Evolutionary conservation across 1,140 invertebrate species (phyloP).

Genomic region (Euwallacea fornicatus): DNA sequence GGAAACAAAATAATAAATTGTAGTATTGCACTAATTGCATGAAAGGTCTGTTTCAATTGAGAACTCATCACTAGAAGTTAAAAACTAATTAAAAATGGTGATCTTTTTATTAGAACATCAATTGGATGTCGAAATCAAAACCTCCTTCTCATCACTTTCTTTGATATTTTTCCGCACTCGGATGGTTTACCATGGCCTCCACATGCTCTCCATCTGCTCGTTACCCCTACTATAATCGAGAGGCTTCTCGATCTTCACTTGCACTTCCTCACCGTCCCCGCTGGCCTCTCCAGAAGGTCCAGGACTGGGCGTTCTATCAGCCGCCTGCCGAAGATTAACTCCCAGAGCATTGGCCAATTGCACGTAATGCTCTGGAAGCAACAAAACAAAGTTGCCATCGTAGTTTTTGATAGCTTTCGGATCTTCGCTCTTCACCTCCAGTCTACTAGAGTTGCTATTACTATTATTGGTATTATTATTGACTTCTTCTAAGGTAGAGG

Average conservation of each 20-base stretch:
- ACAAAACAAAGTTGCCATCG: slow-evolving; percentile 51
- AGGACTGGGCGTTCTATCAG: slow-evolving; percentile 30
- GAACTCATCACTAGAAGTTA: neutral
- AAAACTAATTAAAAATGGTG: neutral
- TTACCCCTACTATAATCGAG: slow-evolving; percentile 49
- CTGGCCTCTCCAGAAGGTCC: slow-evolving; percentile 32
- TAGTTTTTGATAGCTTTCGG: slow-evolving; percentile 44
- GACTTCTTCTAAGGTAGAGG: slow-evolving; percentile 43
- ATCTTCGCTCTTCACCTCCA: slow-evolving; percentile 32
- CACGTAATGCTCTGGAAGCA: slow-evolving; percentile 53
- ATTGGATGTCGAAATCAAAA: too few species aligned
- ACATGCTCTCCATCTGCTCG: slow-evolving; percentile 46
- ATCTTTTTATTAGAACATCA: neutral
- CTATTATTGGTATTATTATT: slow-evolving; percentile 42
- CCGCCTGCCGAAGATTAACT: slow-evolving; percentile 48
- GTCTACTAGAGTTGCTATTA: slow-evolving; percentile 17
- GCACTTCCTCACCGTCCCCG: slow-evolving; percentile 6
- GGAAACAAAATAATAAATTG: neutral
- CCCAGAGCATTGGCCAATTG: slow-evolving; percentile 51
- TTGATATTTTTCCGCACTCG: neutral
- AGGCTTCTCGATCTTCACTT: slow-evolving; percentile 40
- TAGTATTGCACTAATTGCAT: neutral
- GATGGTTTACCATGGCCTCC: slow-evolving; percentile 47
- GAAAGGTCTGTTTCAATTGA: neutral
- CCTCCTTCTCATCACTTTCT: too few species aligned